Conservation (phyloP, 2,888 invertebrate species). For the Ormyrus thymus region DNA sequence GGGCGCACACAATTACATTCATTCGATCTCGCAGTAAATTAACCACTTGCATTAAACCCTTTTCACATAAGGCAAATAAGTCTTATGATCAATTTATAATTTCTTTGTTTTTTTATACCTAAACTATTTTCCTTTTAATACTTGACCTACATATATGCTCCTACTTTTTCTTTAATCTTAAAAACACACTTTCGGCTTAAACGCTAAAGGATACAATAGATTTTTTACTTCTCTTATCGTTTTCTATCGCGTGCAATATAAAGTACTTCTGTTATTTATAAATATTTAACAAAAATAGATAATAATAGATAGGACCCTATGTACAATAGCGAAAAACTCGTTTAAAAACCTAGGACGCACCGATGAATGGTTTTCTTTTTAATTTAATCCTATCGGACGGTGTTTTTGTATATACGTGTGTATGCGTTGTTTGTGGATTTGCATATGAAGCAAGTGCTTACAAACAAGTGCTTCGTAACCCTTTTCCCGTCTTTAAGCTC, state of each 20-base stretch:
- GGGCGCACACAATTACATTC: neutral
- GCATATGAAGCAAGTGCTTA: constrained; percentile 44
- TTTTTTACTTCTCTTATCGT: constrained; percentile 37
- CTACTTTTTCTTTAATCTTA: constrained; percentile 23
- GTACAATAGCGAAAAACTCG: constrained; percentile 65
- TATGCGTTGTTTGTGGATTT: constrained; percentile 11
- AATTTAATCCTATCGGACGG: constrained; percentile 48
- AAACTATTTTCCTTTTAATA: constrained; percentile 44
- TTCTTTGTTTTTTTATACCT: constrained; percentile 18
- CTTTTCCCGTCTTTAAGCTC: constrained; percentile 13
- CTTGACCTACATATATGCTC: constrained; percentile 22
- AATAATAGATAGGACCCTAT: constrained; percentile 66
- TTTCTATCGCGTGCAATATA: constrained; percentile 60
- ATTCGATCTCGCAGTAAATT: constrained; percentile 21
- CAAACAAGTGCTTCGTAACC: constrained; percentile 35
- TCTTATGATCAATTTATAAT: constrained; percentile 30
- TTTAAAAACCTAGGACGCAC: constrained; percentile 65
- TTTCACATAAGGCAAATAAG: constrained; percentile 41
- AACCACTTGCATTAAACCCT: constrained; percentile 11
- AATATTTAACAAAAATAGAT: constrained; percentile 72
- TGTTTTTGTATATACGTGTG: constrained; percentile 23
- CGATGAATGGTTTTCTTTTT: constrained; percentile 54
- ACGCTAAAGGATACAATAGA: constrained; percentile 49
- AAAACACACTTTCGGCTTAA: constrained; percentile 29
- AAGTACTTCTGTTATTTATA: constrained; percentile 66